Evolutionary conservation across 2,113 vertebrate species (phyloP).

Genomic region (Synchiropus splendidus): DNA sequence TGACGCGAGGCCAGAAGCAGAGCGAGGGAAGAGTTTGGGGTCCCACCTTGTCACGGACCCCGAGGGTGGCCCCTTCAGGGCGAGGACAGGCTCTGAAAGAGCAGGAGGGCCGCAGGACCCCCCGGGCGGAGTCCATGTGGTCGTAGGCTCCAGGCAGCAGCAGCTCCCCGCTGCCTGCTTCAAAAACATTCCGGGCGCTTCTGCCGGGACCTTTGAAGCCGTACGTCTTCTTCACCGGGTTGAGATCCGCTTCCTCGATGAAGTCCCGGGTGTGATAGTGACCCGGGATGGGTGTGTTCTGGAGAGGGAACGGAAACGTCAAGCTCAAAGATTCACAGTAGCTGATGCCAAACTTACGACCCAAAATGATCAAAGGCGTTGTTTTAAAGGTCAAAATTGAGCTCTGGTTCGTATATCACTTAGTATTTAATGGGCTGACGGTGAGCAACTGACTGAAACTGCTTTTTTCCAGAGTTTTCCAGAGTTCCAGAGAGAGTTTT

Average conservation of each 20-base stretch:
- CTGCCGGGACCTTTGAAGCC: constrained; percentile 67
- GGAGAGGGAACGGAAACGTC: not conserved
- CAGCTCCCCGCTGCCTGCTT: constrained; percentile 29
- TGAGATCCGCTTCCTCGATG: constrained; percentile 65
- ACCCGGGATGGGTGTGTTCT: constrained; percentile 61
- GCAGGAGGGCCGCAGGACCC: constrained; percentile 45
- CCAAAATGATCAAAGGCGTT: no score
- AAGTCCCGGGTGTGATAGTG: constrained; percentile 58
- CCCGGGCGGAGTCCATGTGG: constrained; percentile 48
- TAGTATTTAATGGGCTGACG: no score
- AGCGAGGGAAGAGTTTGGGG: no score
- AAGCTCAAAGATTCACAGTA: no score
- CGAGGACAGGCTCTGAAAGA: constrained; percentile 61
- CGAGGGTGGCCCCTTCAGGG: constrained; percentile 33
- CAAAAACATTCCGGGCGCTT: constrained; percentile 13
- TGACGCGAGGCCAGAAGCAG: no score
- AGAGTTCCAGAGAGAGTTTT: no score
- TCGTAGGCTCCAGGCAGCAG: constrained; percentile 49
- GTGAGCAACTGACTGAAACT: no score
- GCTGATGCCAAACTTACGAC: no score
- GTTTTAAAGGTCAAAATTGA: no score
- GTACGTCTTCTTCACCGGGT: constrained; percentile 55
- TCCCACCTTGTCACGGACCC: constrained; percentile 58
- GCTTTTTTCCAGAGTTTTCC: no score
- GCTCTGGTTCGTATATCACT: no score